phyloP scores from a whole-genome alignment of 64 coral and sea anemone species.

The Stichodactyla helianthus region DNA sequence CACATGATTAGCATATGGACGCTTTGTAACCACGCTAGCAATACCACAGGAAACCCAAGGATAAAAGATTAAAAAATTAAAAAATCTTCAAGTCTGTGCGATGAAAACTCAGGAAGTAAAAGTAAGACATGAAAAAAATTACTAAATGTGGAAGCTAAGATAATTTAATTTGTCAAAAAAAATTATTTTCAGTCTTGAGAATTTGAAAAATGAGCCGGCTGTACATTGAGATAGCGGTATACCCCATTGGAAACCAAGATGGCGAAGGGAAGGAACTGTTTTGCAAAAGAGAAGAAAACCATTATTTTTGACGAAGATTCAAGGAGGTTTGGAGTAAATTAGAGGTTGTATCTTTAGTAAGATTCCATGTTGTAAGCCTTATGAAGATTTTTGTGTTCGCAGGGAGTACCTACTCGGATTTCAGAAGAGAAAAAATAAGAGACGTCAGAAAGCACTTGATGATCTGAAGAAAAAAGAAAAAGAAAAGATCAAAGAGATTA shows the following conservation, averaged over 20 bases:
- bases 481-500: conserved; percentile 32
- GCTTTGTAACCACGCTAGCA: not conserved
- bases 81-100: not conserved
- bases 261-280: conserved; percentile 37
- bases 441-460: conserved; percentile 50
- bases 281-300: conserved; percentile 52
- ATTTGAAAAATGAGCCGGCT: not conserved
- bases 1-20: conserved; percentile 17
- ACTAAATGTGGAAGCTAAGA: no score
- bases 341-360: not conserved
- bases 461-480: conserved; percentile 52
- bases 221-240: not conserved
- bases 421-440: conserved; percentile 68
- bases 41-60: not conserved
- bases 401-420: conserved; percentile 80
- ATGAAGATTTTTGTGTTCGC: not conserved
- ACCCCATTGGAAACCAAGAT: conserved; percentile 36
- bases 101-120: no score
- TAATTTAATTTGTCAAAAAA: not conserved
- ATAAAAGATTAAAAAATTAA: not conserved
- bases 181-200: not conserved
- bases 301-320: conserved; percentile 72
- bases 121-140: no score
- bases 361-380: not conserved
- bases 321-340: conserved; percentile 32